phyloP scores from a whole-genome alignment of 2,888 invertebrate genomes.

The Athalia rosae region DNA sequence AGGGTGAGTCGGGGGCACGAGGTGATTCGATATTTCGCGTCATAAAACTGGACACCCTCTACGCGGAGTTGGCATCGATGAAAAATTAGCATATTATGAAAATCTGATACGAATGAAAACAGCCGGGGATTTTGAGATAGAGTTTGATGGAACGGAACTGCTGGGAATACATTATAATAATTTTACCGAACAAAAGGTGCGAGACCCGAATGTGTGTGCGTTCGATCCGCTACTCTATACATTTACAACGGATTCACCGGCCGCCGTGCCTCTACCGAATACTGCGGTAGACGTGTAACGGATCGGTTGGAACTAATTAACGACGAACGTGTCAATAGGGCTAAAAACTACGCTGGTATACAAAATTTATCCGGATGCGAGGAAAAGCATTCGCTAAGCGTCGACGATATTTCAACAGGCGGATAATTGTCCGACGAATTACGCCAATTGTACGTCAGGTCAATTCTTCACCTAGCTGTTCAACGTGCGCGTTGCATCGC shows the following conservation, averaged over 20 bases:
- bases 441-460: too few species aligned
- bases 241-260: constrained; percentile 16
- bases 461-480: too few species aligned
- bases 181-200: constrained; percentile 29
- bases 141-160: constrained; percentile 26
- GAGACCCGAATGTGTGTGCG: not conserved
- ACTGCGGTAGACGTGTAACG: too few species aligned
- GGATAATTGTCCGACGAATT: too few species aligned
- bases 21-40: not conserved
- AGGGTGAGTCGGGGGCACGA: too few species aligned
- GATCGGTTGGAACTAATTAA: too few species aligned
- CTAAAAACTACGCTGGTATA: too few species aligned
- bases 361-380: too few species aligned
- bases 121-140: constrained; percentile 49
- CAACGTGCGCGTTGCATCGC: too few species aligned
- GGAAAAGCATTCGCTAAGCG: too few species aligned
- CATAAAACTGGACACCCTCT: not conserved
- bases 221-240: not conserved
- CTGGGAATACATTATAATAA: constrained; percentile 39
- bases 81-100: constrained; percentile 64
- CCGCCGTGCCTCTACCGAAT: constrained; percentile 7
- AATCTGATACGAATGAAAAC: constrained; percentile 51
- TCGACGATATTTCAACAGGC: too few species aligned
- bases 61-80: constrained; percentile 50
- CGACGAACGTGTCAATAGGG: too few species aligned